These are phyloP conservation scores for Aricia artaxerxes DNA, from an alignment of 2,888 invertebrate species.

Conservation along the genomic window DNA sequence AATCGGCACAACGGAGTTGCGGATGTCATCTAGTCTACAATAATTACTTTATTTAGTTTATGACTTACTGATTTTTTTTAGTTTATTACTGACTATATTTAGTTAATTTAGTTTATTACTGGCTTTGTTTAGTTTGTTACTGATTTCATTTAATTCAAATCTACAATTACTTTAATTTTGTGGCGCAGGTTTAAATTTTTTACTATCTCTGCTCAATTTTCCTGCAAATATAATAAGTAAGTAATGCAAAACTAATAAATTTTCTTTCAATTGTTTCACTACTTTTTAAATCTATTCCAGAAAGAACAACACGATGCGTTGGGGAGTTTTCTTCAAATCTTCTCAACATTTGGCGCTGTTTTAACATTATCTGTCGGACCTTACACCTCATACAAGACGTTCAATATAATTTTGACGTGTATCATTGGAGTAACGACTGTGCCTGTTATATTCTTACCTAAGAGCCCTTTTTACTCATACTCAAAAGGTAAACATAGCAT, in stretches of 20 bases:
- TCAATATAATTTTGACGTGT: constrained; percentile 20
- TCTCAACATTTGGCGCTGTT: constrained; percentile 11
- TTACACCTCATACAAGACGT: constrained; percentile 5
- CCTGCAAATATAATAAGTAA: too few species aligned
- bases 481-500: constrained; percentile 9
- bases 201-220: too few species aligned
- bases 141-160: too few species aligned
- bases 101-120: too few species aligned
- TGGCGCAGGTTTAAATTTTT: too few species aligned
- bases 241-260: too few species aligned
- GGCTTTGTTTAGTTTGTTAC: too few species aligned
- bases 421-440: constrained; percentile 6
- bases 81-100: too few species aligned
- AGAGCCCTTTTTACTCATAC: constrained; percentile 29
- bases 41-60: too few species aligned
- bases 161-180: too few species aligned
- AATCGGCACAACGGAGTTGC: neutral
- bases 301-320: constrained; percentile 20
- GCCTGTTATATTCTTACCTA: neutral
- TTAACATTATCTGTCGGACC: constrained; percentile 27
- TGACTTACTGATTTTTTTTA: too few species aligned
- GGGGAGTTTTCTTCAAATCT: constrained; percentile 28
- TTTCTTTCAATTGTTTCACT: too few species aligned
- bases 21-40: neutral
- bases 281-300: constrained; percentile 12